phyloP scores from a whole-genome alignment of 2,113 vertebrate genomes.

The Helogale parvula region DNA sequence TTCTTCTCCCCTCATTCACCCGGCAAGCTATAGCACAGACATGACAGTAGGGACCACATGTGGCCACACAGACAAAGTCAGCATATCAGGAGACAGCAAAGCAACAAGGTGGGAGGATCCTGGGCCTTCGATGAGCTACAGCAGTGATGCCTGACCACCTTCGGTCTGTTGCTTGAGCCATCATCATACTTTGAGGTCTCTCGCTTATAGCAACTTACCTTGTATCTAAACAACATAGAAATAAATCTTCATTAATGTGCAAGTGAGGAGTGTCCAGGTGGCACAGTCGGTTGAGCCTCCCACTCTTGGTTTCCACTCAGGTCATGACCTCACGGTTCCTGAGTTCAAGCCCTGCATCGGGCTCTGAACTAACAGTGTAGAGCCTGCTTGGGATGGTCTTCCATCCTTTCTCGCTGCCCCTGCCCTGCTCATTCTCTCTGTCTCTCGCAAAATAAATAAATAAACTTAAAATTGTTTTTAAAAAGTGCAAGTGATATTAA shows the following conservation, averaged over 20 bases:
- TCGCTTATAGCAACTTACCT: background rate
- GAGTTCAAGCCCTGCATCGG: no score
- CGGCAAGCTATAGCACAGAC: background rate
- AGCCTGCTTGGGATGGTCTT: no score
- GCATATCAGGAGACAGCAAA: background rate
- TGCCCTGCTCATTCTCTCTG: no score
- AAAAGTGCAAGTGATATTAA: background rate
- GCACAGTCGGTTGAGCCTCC: no score
- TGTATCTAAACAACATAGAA: background rate
- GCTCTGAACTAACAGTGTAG: no score
- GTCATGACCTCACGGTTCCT: no score
- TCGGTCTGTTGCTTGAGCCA: background rate
- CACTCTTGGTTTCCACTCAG: no score
- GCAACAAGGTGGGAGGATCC: background rate
- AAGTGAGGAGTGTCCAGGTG: background rate
- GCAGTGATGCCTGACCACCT: background rate
- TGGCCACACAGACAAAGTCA: background rate
- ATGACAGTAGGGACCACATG: background rate
- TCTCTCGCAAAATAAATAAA: no score
- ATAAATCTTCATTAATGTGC: constrained; percentile 1
- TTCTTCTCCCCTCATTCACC: background rate
- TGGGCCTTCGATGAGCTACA: background rate
- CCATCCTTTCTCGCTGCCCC: no score
- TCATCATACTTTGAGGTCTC: background rate
- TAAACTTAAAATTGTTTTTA: background rate